Base-by-base conservation (phyloP, 64 coral and sea anemone species). In the Pachyseris speciosa region DNA sequence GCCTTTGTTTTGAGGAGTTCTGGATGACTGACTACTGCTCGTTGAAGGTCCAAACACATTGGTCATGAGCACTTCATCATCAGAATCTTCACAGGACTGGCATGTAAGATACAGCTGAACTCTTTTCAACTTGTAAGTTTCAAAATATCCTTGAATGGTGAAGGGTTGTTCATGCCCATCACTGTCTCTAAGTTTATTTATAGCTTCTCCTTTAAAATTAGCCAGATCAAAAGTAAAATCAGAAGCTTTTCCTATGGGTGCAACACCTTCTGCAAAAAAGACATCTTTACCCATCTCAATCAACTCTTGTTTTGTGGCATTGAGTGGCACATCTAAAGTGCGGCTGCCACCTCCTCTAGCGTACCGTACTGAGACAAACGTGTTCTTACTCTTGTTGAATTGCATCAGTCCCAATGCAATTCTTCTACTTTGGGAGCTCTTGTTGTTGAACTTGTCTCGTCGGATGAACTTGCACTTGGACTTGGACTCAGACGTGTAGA, bases 171-270 rank as follows among this genome's bases (percentile, higher is more conserved):
- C 42, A 13, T 69, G 19, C 58, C 72, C 73, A 79, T 89, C 74
- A 75, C 72, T 89, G 42, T 80, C 75, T 52, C 37, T n/a, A 37
- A 59, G 27, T 42, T 57, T 84, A 64, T 33, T 42, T 39, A 92
- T 74, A 45, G 83, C 30, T 19, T 92, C 80, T 85, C 90, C 90
- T 84, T 84, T 92, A 44, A 92, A 92, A 65, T 92, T 92, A 9
- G 79, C 80, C 63, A 85, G 69, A 73, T 75, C 90, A 92, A 92
- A 92, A 49, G 63, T 74, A 49, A 92, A 83, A 74, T 92, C 68
- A 71, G 20, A 63, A 64, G 67, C 53, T 63, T 49, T 65, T 69
- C 68, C 90, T 31, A 83, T 33, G 10, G 28, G 37, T 29, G 90
- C 58, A 85, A 75, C 78, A 64, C 80, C 80, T 43, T 85, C 80